Percentiles rank a stretch among this genome's conserved stretches.
Evolutionary conservation across 2,888 invertebrate genomes (phyloP).

Genomic region (Oconnorella tubifera): DNA sequence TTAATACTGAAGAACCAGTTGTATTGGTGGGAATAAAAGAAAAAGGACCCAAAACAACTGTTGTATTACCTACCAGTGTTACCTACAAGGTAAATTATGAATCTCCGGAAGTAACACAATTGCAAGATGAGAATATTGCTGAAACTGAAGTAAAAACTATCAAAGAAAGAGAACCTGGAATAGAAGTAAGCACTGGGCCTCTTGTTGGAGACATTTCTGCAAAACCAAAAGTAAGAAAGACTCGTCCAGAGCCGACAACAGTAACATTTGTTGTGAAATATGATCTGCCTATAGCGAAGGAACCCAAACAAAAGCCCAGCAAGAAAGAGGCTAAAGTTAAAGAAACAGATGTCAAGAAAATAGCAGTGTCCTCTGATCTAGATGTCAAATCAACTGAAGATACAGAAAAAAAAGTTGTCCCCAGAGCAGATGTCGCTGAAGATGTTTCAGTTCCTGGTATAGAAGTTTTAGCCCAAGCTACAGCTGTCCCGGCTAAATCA

Average conservation of each 20-base stretch:
- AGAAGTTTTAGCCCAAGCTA: not conserved
- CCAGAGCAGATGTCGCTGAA: not conserved
- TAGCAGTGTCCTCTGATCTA: too few relatives aligned
- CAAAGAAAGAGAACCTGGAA: not conserved
- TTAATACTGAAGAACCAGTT: not conserved
- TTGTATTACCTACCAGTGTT: not conserved
- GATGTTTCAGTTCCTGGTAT: not conserved
- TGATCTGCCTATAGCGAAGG: not conserved
- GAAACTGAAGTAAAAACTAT: not conserved
- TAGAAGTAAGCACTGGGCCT: too few relatives aligned
- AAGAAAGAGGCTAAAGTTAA: not conserved
- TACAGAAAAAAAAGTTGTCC: too few relatives aligned
- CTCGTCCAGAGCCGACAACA: not conserved
- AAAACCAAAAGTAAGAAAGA: not conserved
- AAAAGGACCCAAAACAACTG: not conserved
- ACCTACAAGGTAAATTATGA: conserved; percentile 5
- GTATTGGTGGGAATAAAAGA: not conserved
- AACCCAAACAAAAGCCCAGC: not conserved
- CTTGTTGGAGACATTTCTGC: not conserved
- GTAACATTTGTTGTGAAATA: conserved; percentile 4
- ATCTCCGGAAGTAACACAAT: too few relatives aligned
- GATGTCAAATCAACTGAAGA: too few relatives aligned
- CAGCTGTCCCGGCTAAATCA: not conserved
- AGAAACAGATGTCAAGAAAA: not conserved
- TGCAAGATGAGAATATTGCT: too few relatives aligned